Base-by-base conservation (phyloP, 1,140 invertebrate species). In the Ceratina calcarata region DNA sequence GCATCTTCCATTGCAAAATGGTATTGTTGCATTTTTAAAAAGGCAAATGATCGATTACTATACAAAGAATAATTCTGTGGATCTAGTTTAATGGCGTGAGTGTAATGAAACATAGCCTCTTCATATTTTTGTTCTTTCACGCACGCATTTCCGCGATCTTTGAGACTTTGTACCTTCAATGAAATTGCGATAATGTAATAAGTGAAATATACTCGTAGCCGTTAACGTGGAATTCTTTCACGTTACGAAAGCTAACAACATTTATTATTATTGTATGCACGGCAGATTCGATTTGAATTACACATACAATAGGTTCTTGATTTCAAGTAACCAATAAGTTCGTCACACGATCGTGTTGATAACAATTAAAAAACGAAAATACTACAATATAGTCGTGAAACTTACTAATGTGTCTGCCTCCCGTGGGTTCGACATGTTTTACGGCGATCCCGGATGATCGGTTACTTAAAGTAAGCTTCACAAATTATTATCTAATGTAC, bases 81-180 rank as follows among this genome's bases (percentile, higher is more conserved):
- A 85, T 97, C 96, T 74, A 95, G 89, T 93, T 97, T 96, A 86
- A 97, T 95, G 1, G 96, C 97, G n/a, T 96, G 94, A 16, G 96
- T 96, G 88, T 97, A 97, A 92, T 97, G 95, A 68, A 97, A 91
- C 74, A 97, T 94, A 22, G 97, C 96, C 92, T 97, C 96, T 83
- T 95, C 94, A 90, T 94, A 96, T 86, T 96, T 96, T 73, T 94
- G 94, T 85, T 95, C 93, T 90, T 95, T 95, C 13, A 97, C 94
- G 91, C 95, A 96, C 67, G 95, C 94, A 92, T 97, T 97, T 27
- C 96, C 97, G 85, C 95, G 94, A 88, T 95, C 95, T 91, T 96
- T 96, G 22, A 97, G 89, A 67, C 92, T 91, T 71, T 94, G 91
- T 55, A 94, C 93, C 94, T 93, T 82, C 87, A 85, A 74, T 66